Conservation (phyloP, 2,888 invertebrate genomes). For the Athalia cordata region DNA sequence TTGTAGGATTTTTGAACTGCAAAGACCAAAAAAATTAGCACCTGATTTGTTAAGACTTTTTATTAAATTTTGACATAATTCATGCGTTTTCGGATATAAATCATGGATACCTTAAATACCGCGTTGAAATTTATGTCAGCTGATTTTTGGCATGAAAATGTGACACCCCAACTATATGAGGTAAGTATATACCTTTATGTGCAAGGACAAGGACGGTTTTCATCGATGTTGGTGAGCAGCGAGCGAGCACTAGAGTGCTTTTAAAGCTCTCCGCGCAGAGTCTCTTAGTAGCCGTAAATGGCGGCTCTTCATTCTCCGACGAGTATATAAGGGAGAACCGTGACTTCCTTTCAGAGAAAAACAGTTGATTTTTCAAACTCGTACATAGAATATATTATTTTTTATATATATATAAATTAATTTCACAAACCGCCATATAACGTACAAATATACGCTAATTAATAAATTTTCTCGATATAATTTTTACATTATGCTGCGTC, state of each 20-base stretch:
- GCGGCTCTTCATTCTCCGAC: conserved; percentile 28
- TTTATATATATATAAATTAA: neutral
- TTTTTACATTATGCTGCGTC: no score
- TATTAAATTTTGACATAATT: no score
- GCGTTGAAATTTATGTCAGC: no score
- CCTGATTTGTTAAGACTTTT: no score
- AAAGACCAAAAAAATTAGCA: no score
- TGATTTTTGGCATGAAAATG: neutral
- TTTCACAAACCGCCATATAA: no score
- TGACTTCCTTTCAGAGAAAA: conserved; percentile 37
- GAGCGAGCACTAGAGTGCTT: conserved; percentile 11
- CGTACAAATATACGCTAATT: no score
- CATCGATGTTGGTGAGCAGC: conserved; percentile 35
- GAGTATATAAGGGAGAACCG: conserved; percentile 19
- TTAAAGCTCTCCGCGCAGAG: conserved; percentile 40
- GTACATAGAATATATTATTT: conserved; percentile 3
- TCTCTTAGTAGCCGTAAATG: conserved; percentile 43
- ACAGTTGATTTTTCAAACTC: conserved; percentile 38
- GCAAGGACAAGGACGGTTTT: conserved; percentile 16
- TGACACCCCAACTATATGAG: neutral
- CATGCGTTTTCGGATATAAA: no score
- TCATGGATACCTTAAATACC: no score
- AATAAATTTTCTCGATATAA: no score
- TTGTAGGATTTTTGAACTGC: no score
- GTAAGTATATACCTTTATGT: neutral